Base-by-base conservation (phyloP, 2,888 invertebrate genomes). In the Tricholauxania praeusta region DNA sequence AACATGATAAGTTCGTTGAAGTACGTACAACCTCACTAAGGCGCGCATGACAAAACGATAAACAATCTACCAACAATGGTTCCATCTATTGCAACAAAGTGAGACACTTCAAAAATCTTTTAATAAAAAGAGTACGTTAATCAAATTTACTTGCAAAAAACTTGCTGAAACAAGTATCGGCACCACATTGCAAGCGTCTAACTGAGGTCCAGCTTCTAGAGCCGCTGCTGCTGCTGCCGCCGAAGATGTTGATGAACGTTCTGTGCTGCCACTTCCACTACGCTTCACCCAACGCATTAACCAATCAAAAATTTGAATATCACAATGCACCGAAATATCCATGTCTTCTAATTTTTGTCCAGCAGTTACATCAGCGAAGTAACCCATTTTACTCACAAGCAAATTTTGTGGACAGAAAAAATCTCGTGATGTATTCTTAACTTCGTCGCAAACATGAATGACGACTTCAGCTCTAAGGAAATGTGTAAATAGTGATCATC, bases 301-400 rank as follows among this genome's bases (percentile, higher is more conserved):
- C 97, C 97, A 98, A 81, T 97, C 97, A 87, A 98, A 98, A 75
- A 98, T 96, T 85, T 94, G 91, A 72, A 98, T 94, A 87, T 98
- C 98, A 85, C 98, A 98, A 85, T 98, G 98, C 0, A 98, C 98
- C 0, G 97, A 97, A 79, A 98, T 98, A 82, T 98, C 97, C 92
- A 97, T 96, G 82, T 97, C 97, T 82, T 94, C 94, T 10, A 96
- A 87, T 72, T 92, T 90, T 84, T 95, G 95, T 81, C 91, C 95
- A 17, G 93, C 92, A 0, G 95, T 95, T 5, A 96, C 94, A 82
- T 95, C 94, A 12, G 95, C 95, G 87, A 98, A 98, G 84, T 98
- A 98, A 14, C 96, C 96, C 97, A 98, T 98, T 88, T 97, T 96
- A 70, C 93, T 92, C 0, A 97, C 91, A 17, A 98, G 89, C 68